Evolutionary conservation across 2,797 vertebrate genomes (phyloP).

Genomic region (Xenopus petersii): DNA sequence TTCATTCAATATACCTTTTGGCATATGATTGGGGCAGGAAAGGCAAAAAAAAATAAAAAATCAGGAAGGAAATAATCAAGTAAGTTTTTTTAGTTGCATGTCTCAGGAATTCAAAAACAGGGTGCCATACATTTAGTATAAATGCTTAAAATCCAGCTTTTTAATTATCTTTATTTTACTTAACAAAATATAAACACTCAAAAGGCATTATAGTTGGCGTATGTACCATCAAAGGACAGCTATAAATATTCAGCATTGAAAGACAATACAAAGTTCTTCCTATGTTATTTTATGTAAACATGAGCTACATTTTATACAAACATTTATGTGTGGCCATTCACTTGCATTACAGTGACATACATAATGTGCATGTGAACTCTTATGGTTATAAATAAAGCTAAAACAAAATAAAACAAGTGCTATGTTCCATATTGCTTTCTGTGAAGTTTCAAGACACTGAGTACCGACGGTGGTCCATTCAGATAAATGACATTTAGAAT

Average conservation of each 20-base stretch:
- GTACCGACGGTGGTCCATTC: constrained; percentile 15
- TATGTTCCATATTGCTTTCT: constrained; percentile 51
- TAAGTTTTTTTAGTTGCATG: no score
- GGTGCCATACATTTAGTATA: no score
- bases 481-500: constrained; percentile 9
- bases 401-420: constrained; percentile 13
- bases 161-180: constrained; percentile 65
- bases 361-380: constrained; percentile 55
- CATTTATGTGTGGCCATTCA: constrained; percentile 43
- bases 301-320: constrained; percentile 60
- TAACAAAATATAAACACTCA: constrained; percentile 67
- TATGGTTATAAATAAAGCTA: constrained; percentile 19
- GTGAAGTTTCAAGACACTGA: constrained; percentile 57
- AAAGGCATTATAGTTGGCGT: constrained; percentile 67
- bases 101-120: no score
- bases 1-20: no score
- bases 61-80: no score
- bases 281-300: constrained; percentile 73
- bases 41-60: no score
- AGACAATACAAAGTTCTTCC: constrained; percentile 72
- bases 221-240: constrained; percentile 65
- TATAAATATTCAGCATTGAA: constrained; percentile 74
- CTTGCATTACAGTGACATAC: neutral
- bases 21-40: no score
- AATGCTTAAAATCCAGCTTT: no score